These are phyloP conservation scores for Xestia rhomboidea DNA, from an alignment of 2,888 invertebrate genomes.

Conservation along the genomic window DNA sequence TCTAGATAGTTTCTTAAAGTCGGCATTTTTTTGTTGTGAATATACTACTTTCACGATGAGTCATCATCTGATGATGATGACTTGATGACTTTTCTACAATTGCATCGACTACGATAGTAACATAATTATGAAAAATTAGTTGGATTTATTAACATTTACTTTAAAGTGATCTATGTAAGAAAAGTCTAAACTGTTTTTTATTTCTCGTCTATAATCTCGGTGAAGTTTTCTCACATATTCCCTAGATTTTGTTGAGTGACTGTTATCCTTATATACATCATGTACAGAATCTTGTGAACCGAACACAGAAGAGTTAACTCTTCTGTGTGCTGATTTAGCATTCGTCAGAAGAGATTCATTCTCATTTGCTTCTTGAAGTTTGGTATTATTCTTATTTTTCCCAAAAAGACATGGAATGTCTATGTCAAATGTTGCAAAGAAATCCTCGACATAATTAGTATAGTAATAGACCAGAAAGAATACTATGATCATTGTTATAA, in stretches of 20 bases:
- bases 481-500: conserved; percentile 58
- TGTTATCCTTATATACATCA: not conserved
- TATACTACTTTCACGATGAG: not conserved
- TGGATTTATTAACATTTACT: not conserved
- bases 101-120: conserved; percentile 25
- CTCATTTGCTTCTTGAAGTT: not conserved
- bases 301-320: too few species aligned
- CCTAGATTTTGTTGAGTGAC: not conserved
- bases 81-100: conserved; percentile 21
- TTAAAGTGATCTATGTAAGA: conserved; percentile 27
- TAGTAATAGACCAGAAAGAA: conserved; percentile 65
- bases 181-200: conserved; percentile 34
- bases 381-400: conserved; percentile 13
- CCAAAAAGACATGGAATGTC: conserved; percentile 60
- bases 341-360: not conserved
- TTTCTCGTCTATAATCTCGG: not conserved
- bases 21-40: not conserved
- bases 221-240: not conserved
- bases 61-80: too few species aligned
- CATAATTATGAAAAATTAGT: not conserved
- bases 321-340: not conserved
- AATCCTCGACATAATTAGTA: conserved; percentile 67
- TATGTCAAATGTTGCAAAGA: conserved; percentile 59
- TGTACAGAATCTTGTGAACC: not conserved
- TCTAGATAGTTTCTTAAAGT: not conserved